Base-by-base conservation (phyloP, 2,797 vertebrate species). In the Sebastes nivosus region DNA sequence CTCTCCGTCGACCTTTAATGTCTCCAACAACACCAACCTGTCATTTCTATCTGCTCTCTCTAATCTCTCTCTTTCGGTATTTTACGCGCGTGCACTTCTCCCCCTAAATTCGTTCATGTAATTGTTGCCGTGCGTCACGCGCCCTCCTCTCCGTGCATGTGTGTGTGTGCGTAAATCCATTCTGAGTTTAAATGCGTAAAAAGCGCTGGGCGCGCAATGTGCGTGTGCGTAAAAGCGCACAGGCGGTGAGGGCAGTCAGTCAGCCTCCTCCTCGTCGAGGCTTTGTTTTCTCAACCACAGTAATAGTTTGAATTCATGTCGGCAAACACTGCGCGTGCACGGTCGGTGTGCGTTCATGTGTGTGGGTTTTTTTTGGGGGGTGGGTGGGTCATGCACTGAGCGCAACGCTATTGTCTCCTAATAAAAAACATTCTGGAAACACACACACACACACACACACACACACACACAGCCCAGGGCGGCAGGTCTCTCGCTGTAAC, bases 241-340 rank as follows among this genome's bases (percentile, higher is more conserved):
- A 12, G 63, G 10, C 67, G 5, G 54, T 27, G 55, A 7, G 70
- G 58, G 61, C 64, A 68, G 72, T 50, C 64, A 68, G 72, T 50
- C 70, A 6, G 69, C 55, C 75, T 73, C 52, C 38, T 46, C 72
- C 36, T 38, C 36, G 36, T 5, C 12, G 36, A 38, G 71, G 81
- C 81, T 90, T 92, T 92, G 90, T 93, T 93, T 92, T 83, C 81
- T 83, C 88, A 72, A 38, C 81, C 68, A 86, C 90, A 67, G 59
- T 89, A 89, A 86, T 59, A 71, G 86, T 87, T 87, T 72, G 86
- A 85, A 67, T 76, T 72, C 81, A 75, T 91, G 87, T 93, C 80
- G 80, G 90, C 88, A 92, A 93, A 94, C 93, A 91, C 60, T 6
- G 88, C 77, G 80, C 74, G 82, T 68, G 85, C 89, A n/a, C 87